Evolutionary conservation across 1,140 invertebrate genomes (phyloP).

Genomic region (Daktulosphaira vitifoliae): DNA sequence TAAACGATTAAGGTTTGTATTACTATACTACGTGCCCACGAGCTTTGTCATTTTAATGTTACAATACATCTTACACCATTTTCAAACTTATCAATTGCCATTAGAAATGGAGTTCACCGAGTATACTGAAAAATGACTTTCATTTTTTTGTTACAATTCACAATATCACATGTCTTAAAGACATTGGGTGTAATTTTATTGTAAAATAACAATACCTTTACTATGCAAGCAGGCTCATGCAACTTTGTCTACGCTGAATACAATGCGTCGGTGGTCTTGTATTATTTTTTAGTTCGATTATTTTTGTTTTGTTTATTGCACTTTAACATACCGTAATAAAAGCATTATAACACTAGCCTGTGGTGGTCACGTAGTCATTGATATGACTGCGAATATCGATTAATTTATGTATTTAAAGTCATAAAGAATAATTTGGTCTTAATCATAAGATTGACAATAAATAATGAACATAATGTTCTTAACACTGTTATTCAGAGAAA

Average conservation of each 20-base stretch:
- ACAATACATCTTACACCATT: constrained; percentile 7
- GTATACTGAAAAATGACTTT: constrained; percentile 1
- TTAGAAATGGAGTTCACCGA: constrained; percentile 2
- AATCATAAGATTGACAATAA: not conserved
- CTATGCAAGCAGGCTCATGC: not conserved
- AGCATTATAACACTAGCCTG: not conserved
- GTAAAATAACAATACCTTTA: not conserved
- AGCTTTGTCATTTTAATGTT: constrained; percentile 13
- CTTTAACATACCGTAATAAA: not conserved
- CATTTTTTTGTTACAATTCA: constrained; percentile 3
- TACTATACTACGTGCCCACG: not conserved
- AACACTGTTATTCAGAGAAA: too few species aligned
- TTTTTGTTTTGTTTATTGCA: constrained; percentile 22
- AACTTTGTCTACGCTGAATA: not conserved
- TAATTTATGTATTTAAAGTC: not conserved
- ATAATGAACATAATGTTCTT: too few species aligned
- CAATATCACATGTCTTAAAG: not conserved
- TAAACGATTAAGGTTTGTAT: too few species aligned
- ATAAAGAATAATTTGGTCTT: not conserved
- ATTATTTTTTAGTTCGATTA: not conserved
- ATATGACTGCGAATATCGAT: not conserved
- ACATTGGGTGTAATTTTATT: not conserved
- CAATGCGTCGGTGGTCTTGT: not conserved
- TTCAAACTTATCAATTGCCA: constrained; percentile 4
- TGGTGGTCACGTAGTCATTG: not conserved